Evolutionary conservation across 2,797 vertebrate species (phyloP), one percentile per base, ranked within the genome.

Genomic region (Atherinosoma microstoma): DNA sequence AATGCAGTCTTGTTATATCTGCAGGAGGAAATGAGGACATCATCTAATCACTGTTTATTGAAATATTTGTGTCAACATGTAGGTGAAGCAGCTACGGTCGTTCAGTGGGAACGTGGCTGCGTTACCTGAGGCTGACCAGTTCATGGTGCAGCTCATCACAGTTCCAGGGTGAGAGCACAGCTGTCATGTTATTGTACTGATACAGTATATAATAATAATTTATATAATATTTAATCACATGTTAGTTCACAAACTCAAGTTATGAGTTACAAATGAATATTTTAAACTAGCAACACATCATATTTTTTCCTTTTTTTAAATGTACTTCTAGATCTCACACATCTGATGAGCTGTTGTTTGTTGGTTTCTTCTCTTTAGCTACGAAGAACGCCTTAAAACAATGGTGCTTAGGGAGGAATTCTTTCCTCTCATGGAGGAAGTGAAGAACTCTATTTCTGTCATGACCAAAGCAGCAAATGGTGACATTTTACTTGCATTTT

Each of bases 331-430:
- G 6, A 47, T 8, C 6, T 22, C 1, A 3, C 20, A 47, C 7
- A n/a, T 47, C 20, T 47, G 45, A 47, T 51, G 0, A 20, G 6
- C n/a, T 6, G 13, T 49, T 32, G 27, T 68, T 12, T 67, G n/a
- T 51, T 51, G 6, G 24, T 75, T 8, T 84, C 3, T 72, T 64
- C 0, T 30, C 16, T 80, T 36, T 53, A 97, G 96, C 75, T 97
- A 95, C n/a, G 76, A 87, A 49, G 92, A 93, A 36, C 90, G 91
- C 11, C 83, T 97, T 47, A 93, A 95, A 67, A 80, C 86, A 5
- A 91, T 96, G 88, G 82, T 95, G 69, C 91, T 97, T 51, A 92
- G 93, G 78, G 96, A 96, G 64, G 96, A 97, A 71, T 96, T 96
- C 82, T 93, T 93, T 51, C 95, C 95, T 36, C 88, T 93, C 3